These are phyloP conservation scores for Omphaloscelis lunosa DNA, from an alignment of 2,888 invertebrate species.

Conservation along the genomic window DNA sequence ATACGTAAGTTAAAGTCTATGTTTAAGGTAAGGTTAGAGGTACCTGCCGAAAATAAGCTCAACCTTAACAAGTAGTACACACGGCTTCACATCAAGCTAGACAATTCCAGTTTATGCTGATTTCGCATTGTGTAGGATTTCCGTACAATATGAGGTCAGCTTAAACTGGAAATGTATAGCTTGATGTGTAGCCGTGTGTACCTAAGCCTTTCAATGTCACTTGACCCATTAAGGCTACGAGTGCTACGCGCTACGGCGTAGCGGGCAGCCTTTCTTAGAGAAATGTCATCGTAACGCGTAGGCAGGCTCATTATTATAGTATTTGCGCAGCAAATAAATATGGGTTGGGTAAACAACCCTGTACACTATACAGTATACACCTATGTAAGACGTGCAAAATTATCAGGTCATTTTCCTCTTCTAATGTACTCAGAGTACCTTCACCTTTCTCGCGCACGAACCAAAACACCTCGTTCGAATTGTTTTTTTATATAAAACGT, in stretches of 20 bases:
- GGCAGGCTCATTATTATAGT: constrained; percentile 28
- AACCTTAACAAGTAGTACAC: constrained; percentile 12
- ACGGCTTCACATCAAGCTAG: too few species aligned
- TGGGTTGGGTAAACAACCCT: constrained; percentile 20
- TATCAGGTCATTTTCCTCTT: constrained; percentile 30
- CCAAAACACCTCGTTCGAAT: constrained; percentile 17
- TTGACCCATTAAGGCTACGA: constrained; percentile 36
- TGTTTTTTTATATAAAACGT: constrained; percentile 32
- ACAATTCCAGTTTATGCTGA: too few species aligned
- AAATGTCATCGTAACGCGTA: constrained; percentile 37
- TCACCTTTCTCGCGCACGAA: constrained; percentile 27
- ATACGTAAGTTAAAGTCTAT: not conserved
- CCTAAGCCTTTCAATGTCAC: constrained; percentile 26
- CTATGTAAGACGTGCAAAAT: constrained; percentile 2
- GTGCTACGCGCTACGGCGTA: constrained; percentile 51
- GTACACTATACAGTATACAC: not conserved
- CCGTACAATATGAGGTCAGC: too few species aligned
- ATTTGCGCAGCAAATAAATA: constrained; percentile 41
- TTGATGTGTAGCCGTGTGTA: too few species aligned
- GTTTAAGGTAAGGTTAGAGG: not conserved
- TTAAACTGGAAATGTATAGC: too few species aligned
- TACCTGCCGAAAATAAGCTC: constrained; percentile 9
- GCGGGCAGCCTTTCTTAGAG: constrained; percentile 16
- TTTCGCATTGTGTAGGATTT: too few species aligned
- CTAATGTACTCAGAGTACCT: constrained; percentile 27